These are phyloP conservation scores for Spinus olivaceus DNA, from an alignment of 2,797 vertebrate genomes.

Conservation along the genomic window DNA sequence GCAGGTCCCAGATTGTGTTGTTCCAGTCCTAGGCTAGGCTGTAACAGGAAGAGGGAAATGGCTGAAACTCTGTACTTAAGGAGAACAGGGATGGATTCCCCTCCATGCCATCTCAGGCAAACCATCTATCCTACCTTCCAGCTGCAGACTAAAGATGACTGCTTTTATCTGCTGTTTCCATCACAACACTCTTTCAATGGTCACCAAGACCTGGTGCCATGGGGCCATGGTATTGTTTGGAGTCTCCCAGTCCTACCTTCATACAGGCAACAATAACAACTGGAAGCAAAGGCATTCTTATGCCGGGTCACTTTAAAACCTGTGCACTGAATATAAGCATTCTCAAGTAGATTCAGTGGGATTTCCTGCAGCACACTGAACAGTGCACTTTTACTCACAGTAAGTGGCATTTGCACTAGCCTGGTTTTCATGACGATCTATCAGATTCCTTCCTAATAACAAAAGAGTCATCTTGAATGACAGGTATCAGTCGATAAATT, in stretches of 20 bases:
- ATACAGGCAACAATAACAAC: background rate
- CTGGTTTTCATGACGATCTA: background rate
- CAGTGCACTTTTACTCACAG: accelerated
- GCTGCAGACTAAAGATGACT: background rate
- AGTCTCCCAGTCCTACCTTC: background rate
- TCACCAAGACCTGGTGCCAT: background rate
- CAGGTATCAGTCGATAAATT: constrained; percentile 8
- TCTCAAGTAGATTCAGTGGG: background rate
- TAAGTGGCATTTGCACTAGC: background rate
- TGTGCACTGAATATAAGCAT: accelerated
- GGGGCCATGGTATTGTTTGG: background rate
- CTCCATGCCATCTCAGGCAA: background rate
- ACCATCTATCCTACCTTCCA: background rate
- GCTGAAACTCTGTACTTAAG: background rate
- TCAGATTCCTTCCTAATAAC: constrained; percentile 5
- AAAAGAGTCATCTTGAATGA: background rate
- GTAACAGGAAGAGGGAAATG: background rate
- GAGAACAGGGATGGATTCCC: background rate
- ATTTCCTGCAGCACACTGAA: background rate
- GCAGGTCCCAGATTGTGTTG: background rate
- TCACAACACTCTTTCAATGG: background rate
- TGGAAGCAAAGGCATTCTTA: background rate
- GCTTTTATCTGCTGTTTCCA: background rate
- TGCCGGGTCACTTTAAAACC: background rate
- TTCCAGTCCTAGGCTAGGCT: background rate